Conservation (phyloP, 1,140 invertebrate species). For the Acarapis woodi region DNA sequence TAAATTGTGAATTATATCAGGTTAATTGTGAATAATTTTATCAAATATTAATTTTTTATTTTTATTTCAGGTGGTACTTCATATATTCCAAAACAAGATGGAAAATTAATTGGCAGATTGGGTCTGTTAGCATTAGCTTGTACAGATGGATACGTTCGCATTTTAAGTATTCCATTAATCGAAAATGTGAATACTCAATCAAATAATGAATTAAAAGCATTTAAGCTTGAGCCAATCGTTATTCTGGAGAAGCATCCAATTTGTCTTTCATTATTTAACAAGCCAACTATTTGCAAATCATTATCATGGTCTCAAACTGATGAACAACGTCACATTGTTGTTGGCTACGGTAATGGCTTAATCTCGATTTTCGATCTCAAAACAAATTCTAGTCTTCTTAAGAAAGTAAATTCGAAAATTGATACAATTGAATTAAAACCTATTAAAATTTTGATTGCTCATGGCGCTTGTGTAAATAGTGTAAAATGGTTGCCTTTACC, state of each 20-base stretch:
- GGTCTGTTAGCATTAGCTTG: constrained; percentile 36
- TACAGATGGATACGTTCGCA: constrained; percentile 27
- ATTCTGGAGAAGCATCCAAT: constrained; percentile 6
- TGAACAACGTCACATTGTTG: constrained; percentile 22
- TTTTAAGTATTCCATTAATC: constrained; percentile 21
- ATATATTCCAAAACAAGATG: neutral
- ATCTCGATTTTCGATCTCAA: constrained; percentile 27
- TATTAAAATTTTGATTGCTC: constrained; percentile 20
- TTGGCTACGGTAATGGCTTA: constrained; percentile 30
- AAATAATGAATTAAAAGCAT: neutral
- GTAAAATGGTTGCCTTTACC: constrained; percentile 18
- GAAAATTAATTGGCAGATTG: constrained; percentile 21
- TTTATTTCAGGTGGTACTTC: constrained; percentile 31
- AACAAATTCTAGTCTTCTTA: constrained; percentile 20
- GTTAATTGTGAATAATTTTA: too few species aligned
- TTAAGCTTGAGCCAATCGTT: constrained; percentile 3
- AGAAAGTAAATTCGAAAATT: constrained; percentile 11
- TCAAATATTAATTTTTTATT: too few species aligned
- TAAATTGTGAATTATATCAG: too few species aligned
- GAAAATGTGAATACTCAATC: neutral
- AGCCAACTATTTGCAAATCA: constrained; percentile 3
- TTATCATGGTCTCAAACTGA: constrained; percentile 20
- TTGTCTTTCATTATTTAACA: constrained; percentile 13
- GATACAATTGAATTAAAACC: constrained; percentile 12
- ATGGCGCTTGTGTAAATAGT: constrained; percentile 17